Conservation (phyloP, 2,797 vertebrate genomes). For the Hippoglossus hippoglossus region DNA sequence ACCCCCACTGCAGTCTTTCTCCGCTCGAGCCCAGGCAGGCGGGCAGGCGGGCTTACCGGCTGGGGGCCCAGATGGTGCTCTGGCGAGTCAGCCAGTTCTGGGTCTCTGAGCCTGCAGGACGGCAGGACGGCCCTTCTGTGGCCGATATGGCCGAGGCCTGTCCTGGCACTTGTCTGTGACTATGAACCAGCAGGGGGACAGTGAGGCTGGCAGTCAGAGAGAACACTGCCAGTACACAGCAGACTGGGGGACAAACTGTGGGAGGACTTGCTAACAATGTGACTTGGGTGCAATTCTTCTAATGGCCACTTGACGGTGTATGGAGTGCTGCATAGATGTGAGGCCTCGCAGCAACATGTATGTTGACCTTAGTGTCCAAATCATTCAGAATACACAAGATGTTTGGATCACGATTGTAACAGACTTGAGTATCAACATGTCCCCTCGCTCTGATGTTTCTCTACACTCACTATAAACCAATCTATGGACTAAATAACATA, state of each 20-base stretch:
- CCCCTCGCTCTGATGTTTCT: no score
- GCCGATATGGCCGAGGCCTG: conserved; percentile 82
- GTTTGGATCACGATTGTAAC: no score
- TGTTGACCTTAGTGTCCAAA: no score
- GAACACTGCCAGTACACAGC: conserved; percentile 75
- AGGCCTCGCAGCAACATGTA: not conserved
- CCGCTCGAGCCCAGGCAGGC: conserved; percentile 57
- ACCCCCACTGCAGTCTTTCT: conserved; percentile 33
- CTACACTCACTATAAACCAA: no score
- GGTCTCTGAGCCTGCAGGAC: conserved; percentile 80
- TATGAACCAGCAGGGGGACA: conserved; percentile 75
- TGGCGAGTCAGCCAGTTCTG: conserved; percentile 76
- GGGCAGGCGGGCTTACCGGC: conserved; percentile 76
- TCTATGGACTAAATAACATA: no score
- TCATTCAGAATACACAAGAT: no score
- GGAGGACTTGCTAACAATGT: conserved; percentile 37
- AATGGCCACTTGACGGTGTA: conserved; percentile 62
- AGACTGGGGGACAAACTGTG: conserved; percentile 72
- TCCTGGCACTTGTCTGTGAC: conserved; percentile 80
- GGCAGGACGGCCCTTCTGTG: conserved; percentile 83
- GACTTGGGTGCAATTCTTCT: conserved; percentile 26
- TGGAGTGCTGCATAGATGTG: conserved; percentile 15
- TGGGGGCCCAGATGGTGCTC: conserved; percentile 81
- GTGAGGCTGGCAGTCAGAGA: conserved; percentile 69
- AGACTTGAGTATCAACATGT: no score